Evolutionary conservation across 2,797 vertebrate species (phyloP), one percentile per base, ranked within the genome.

Genomic region (Scleropages formosus): DNA sequence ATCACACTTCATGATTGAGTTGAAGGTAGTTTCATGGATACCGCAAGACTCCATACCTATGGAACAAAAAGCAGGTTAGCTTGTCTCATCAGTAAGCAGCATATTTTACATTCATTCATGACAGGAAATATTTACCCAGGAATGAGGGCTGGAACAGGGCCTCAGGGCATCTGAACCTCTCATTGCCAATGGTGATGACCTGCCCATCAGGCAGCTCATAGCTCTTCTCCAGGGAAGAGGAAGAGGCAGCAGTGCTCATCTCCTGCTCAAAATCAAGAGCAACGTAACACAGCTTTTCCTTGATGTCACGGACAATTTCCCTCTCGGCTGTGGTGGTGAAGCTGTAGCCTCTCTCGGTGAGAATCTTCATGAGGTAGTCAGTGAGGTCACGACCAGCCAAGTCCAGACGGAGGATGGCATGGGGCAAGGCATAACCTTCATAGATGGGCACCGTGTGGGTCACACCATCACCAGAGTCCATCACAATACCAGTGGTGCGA

Each of bases 341-440:
- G 88, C 92, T 97, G 90, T 98, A 95, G 84, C 96, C 96, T 22
- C 96, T 93, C 92, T 99, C 97, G 0, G 97, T 99, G 83, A 98
- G 92, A 87, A 99, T 98, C 94, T 99, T 98, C 96, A 98, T 98
- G 94, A 98, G 95, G 96, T 99, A 98, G 94, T 98, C 97, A 1
- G 97, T 99, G 91, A 99, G 94, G 90, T 99, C 97, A 83, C 96
- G 94, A 83, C 97, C 97, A 84, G 97, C 96, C 94, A 99, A 91
- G 85, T 98, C 96, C 93, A 98, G 91, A 92, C 96, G 95, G 82
- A 99, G 92, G 85, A 99, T 98, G 90, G 97, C 96, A 0, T 98
- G 97, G 82, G 97, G 97, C 53, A 99, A 93, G 78, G 97, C 97
- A 0, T 98, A 98, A 26, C 96, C 97, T 88, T 99, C 96, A 0